Conservation (phyloP, 1,140 invertebrate genomes). For the Heliconius hewitsoni region DNA sequence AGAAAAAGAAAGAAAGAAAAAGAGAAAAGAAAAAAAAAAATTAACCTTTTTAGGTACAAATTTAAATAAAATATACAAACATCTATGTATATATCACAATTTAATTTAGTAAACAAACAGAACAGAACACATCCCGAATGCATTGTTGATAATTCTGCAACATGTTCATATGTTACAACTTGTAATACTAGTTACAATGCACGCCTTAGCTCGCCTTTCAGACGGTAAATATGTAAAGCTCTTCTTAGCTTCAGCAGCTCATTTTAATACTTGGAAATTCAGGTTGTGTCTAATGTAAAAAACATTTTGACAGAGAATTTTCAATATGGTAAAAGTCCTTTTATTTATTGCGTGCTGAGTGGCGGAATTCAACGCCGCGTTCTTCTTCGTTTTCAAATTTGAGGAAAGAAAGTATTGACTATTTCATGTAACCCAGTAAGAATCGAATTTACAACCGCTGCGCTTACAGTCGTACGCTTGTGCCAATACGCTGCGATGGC, state of each 20-base stretch:
- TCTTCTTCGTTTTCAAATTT: too few species aligned
- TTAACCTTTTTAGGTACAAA: too few species aligned
- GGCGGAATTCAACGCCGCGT: too few species aligned
- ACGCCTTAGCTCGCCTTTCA: slow-evolving; percentile 25
- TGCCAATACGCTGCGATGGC: too few species aligned
- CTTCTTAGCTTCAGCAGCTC: slow-evolving; percentile 22
- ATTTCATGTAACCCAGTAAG: too few species aligned
- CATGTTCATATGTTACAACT: slow-evolving; percentile 19
- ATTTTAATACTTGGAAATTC: slow-evolving; percentile 23
- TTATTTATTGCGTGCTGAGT: too few species aligned
- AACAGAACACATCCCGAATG: not conserved
- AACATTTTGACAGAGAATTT: not conserved
- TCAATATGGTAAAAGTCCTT: not conserved
- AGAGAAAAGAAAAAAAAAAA: too few species aligned
- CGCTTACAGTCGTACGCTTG: too few species aligned
- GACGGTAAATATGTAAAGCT: slow-evolving; percentile 37
- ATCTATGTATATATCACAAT: not conserved
- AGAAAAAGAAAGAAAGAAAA: too few species aligned
- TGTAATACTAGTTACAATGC: slow-evolving; percentile 26
- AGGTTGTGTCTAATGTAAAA: slow-evolving; percentile 4
- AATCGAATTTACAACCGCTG: too few species aligned
- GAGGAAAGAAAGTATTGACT: too few species aligned
- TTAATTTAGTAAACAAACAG: not conserved
- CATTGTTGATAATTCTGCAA: slow-evolving; percentile 33
- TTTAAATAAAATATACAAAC: not conserved